phyloP scores from a whole-genome alignment of 1,140 invertebrate genomes.

The Leptoteleia sp. region DNA sequence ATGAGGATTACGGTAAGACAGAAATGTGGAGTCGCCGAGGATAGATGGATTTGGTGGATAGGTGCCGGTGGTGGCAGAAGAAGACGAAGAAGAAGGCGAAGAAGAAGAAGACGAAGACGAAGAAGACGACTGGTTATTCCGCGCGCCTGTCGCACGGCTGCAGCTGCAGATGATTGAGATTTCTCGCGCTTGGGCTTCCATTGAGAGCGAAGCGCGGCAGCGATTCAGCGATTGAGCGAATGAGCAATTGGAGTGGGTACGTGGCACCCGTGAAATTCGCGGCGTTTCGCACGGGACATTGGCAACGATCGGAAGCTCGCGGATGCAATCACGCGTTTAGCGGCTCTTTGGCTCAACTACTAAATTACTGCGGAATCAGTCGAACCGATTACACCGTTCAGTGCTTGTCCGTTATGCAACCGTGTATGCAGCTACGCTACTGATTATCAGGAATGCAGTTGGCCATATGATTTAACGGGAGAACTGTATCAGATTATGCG shows the following conservation, averaged over 20 bases:
- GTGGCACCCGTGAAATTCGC: conserved; percentile 41
- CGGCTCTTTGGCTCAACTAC: conserved; percentile 69
- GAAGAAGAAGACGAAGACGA: neutral
- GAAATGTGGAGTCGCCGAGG: conserved; percentile 17
- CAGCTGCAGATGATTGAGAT: conserved; percentile 19
- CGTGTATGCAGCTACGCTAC: conserved; percentile 59
- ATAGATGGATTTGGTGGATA: conserved; percentile 10
- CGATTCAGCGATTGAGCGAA: conserved; percentile 1
- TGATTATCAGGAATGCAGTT: conserved; percentile 73
- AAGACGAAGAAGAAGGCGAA: too few species aligned
- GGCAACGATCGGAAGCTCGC: conserved; percentile 63
- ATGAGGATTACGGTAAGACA: conserved; percentile 20
- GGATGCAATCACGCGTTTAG: conserved; percentile 71
- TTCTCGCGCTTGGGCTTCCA: conserved; percentile 4
- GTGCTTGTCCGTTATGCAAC: conserved; percentile 69
- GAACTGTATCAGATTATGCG: conserved; percentile 71
- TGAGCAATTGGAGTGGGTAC: neutral
- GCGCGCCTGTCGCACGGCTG: conserved; percentile 5
- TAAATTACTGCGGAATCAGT: conserved; percentile 71
- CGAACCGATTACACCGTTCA: conserved; percentile 73
- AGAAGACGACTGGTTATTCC: conserved; percentile 19
- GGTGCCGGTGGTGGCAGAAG: too few species aligned
- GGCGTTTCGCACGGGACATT: conserved; percentile 36
- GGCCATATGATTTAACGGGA: conserved; percentile 73
- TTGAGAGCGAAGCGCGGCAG: conserved; percentile 1